Conservation (phyloP, 1,140 invertebrate genomes). For the Lordiphosa stackelbergi region DNA sequence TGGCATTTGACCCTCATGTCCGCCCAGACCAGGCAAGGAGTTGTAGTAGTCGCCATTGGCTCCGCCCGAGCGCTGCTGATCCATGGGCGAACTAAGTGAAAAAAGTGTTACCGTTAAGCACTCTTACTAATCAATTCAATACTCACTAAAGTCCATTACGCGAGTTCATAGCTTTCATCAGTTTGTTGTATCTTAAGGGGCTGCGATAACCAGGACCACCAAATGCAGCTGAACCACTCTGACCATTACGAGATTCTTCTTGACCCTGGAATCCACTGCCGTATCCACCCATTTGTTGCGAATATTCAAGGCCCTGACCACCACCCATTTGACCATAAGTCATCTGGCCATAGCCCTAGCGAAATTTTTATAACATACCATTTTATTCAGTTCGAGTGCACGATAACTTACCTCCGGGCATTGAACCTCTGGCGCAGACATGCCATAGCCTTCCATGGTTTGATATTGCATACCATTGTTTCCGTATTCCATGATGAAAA, state of each 20-base stretch:
- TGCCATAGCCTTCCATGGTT: constrained; percentile 28
- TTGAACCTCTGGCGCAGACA: constrained; percentile 32
- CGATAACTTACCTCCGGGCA: constrained; percentile 27
- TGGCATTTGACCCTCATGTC: constrained; percentile 37
- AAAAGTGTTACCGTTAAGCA: background rate
- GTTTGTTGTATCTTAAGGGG: constrained; percentile 46
- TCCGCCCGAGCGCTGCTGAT: constrained; percentile 30
- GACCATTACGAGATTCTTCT: constrained; percentile 27
- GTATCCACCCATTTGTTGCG: constrained; percentile 19
- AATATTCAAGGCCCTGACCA: constrained; percentile 16
- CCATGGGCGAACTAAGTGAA: constrained; percentile 35
- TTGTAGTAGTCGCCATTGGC: constrained; percentile 56
- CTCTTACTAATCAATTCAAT: background rate
- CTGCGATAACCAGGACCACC: constrained; percentile 58
- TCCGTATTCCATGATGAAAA: constrained; percentile 44
- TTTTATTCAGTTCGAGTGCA: too few relatives aligned
- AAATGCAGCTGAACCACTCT: constrained; percentile 34
- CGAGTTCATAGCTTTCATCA: constrained; percentile 55
- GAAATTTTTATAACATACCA: too few relatives aligned
- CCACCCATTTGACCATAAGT: constrained; percentile 16
- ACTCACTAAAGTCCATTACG: constrained; percentile 61
- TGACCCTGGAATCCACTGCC: constrained; percentile 26
- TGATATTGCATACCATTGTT: constrained; percentile 42
- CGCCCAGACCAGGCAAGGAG: constrained; percentile 50
- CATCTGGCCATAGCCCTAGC: constrained; percentile 27